Base-by-base conservation (phyloP, 2,888 invertebrate genomes). In the Nomada ferruginata region DNA sequence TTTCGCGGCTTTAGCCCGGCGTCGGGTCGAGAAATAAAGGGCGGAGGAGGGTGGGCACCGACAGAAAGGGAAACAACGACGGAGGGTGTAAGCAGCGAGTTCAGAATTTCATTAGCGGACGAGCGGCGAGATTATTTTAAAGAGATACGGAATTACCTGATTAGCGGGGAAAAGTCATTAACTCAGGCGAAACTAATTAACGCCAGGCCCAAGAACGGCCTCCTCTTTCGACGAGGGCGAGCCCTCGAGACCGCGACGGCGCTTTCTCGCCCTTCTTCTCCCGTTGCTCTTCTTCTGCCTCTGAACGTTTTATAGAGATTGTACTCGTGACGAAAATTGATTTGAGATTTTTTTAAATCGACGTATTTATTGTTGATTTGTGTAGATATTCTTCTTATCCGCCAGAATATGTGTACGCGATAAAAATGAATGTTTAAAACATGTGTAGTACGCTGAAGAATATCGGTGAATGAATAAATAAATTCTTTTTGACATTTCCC, bases 61-160 rank as follows among this genome's bases (percentile, higher is more conserved):
- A 63, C 75, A 81, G 44, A 44, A 82, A 65, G 83, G 84, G 84
- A 79, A 83, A 85, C 81, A 85, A 85, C 86, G 84, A 84, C 86
- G 86, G 90, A 90, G 91, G 91, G 92, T 91, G 92, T 92, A 93
- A 93, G 93, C 93, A 93, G 93, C 93, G 93, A 94, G 93, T 93
- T 93, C 92, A 93, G 93, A 93, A 94, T 94, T 94, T 94, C 94
- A 94, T 94, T 94, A 94, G 92, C 91, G 91, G 89, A 91, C 90
- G 92, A 91, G 92, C 92, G 93, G 93, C 91, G 91, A 94, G 94
- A 94, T 94, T 94, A 94, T 94, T 94, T 94, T 93, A 93, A 94
- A 94, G 93, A 94, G 94, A 94, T 94, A 94, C 93, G 93, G 91
- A 94, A 94, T 94, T 93, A 93, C 94, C 93, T 94, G 94, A 94